Evolutionary conservation across 2,113 vertebrate genomes (phyloP), one percentile per base, ranked within the genome.

Genomic region (Echinops telfairi): DNA sequence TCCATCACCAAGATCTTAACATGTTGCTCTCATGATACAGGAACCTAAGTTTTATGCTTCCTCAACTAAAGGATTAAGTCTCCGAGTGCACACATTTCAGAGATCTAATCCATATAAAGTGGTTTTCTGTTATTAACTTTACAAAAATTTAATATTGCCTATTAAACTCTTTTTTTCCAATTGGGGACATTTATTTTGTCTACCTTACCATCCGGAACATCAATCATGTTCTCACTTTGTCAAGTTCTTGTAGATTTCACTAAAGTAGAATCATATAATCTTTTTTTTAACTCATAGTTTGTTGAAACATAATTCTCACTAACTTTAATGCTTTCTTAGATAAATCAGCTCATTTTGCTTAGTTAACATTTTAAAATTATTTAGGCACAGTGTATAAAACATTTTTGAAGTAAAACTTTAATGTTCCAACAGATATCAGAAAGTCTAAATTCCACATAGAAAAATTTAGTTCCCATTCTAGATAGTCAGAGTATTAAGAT

Each of bases 191-290:
- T 77, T 62, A 89, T 36, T 81, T 58, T 16, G 75, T 40, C 66
- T 76, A 25, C 29, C 88, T 83, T 90, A 83, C 78, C 38, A 91
- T 89, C 78, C n/a, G 33, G 47, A 96, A 58, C 83, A n/a, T 66
- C 90, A 92, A 38, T 91, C 86, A 89, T 90, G 89, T n/a, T 93
- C 38, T 88, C 15, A 4, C 15, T 29, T 14, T 29, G 33, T 2
- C 12, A 83, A 87, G 85, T 85, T 57, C 62, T 43, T 91, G 91
- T 80, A 86, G 68, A 76, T 78, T 92, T 88, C 90, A 85, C 57
- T 60, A 77, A 95, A 89, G 92, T 80, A 70, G 29, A 95, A 38
- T 76, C 31, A 85, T 83, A 93, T 93, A 57, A 73, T 15, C 76
- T 91, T 88, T 20, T 79, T 66, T 85, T 93, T 91, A 88, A 88